Base-by-base conservation (phyloP, 1,140 invertebrate species). In the Drosophila sechellia region DNA sequence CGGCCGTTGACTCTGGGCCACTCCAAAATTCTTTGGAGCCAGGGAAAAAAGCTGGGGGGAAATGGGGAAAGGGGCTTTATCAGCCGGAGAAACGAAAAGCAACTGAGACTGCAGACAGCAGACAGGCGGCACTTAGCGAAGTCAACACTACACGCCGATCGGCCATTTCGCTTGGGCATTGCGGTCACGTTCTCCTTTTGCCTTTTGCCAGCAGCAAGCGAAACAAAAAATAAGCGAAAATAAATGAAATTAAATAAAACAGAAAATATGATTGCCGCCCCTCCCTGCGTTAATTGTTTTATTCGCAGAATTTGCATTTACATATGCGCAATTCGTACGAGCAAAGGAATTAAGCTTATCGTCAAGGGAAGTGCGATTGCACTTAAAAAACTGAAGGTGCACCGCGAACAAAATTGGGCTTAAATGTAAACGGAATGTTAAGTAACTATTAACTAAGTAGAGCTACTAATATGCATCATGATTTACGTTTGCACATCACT, bases 201-300 rank as follows among this genome's bases (percentile, higher is more conserved):
- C 42, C 17, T 22, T 22, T 22, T 20, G 66, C 69, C 79, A 61
- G 64, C 40, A 50, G 27, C 31, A 31, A 31, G 27, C 27, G 8
- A 10, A 31, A 8, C 6, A 31, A 27, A 17, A 55, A 49, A 49
- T 15, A 42, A 48, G 65, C 46, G 31, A 17, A 76, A 77, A 70
- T 63, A 57, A 60, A 55, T 58, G 56, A 53, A 43, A 59, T 27
- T 49, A 61, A 35, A 55, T 37, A 52, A 48, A 56, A 52, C 39
- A 58, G 34, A 55, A 61, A 40, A 55, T 72, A 61, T 68, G 58
- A 69, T 57, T 72, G 81, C 49, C 55, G 79, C 58, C 71, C 60
- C 73, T 83, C 71, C 72, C 77, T 48, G 61, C 68, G 76, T 87
- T 89, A 89, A 83, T 83, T 87, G 84, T 84, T 89, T 83, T 84